phyloP scores from a whole-genome alignment of 2,113 vertebrate genomes.

The Mohoua ochrocephala region DNA sequence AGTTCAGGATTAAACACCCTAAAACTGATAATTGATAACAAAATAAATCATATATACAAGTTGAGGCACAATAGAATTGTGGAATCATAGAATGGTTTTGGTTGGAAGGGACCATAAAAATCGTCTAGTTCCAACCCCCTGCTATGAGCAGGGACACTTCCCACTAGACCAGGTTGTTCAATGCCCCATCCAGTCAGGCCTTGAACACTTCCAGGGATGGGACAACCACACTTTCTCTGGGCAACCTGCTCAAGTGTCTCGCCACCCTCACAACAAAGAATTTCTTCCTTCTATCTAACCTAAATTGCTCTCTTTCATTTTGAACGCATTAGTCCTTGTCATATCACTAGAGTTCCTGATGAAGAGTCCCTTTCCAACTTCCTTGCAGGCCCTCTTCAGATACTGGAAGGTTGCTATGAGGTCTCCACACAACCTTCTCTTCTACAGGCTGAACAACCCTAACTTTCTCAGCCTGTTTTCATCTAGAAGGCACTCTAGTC shows the following conservation, averaged over 20 bases:
- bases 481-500: not conserved
- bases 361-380: not conserved
- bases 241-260: not conserved
- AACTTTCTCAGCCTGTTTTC: not conserved
- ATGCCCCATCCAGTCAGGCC: not conserved
- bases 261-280: not conserved
- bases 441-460: not conserved
- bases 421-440: not conserved
- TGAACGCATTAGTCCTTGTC: not conserved
- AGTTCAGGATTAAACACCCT: not conserved
- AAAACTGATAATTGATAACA: not conserved
- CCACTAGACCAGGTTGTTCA: not conserved
- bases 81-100: not conserved
- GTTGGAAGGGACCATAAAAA: not conserved
- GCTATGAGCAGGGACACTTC: not conserved
- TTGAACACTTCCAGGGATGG: not conserved
- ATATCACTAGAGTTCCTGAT: not conserved
- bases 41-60: not conserved
- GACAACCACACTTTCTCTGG: not conserved
- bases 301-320: not conserved
- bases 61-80: not conserved
- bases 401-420: not conserved
- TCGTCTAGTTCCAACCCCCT: not conserved
- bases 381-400: not conserved
- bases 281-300: not conserved